Percentiles rank a stretch among this genome's conserved stretches.
Evolutionary conservation across 2,797 vertebrate genomes (phyloP).

Genomic region (Uromys caudimaculatus): DNA sequence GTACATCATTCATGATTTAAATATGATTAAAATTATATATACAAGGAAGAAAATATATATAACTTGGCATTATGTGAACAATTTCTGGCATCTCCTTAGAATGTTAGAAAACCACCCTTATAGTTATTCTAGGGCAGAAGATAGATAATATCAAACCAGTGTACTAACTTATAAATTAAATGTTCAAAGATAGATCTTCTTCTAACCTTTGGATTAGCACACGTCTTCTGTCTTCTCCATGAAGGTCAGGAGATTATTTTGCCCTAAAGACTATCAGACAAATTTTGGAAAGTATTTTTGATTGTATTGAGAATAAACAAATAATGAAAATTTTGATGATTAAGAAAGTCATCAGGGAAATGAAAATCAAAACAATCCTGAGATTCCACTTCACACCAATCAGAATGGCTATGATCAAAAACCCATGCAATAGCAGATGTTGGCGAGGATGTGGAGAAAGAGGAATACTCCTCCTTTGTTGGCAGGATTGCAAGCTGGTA

Average conservation of each 20-base stretch:
- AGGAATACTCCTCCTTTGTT: too few relatives aligned
- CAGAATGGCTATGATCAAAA: too few relatives aligned
- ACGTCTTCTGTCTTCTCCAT: neutral
- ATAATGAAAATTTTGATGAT: neutral
- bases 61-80: neutral
- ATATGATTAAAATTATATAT: neutral
- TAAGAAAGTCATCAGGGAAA: neutral
- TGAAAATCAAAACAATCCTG: too few relatives aligned
- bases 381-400: too few relatives aligned
- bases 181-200: neutral
- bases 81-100: too few relatives aligned
- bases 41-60: neutral
- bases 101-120: neutral
- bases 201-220: neutral
- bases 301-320: neutral
- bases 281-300: neutral
- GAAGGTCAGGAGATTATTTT: neutral
- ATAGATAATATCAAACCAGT: neutral
- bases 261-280: neutral
- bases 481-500: too few relatives aligned
- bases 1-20: neutral
- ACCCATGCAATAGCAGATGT: too few relatives aligned
- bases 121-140: neutral
- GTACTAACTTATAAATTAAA: neutral
- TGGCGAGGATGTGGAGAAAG: too few relatives aligned